Conservation (phyloP, 2,797 vertebrate species). For the Carduelis carduelis region DNA sequence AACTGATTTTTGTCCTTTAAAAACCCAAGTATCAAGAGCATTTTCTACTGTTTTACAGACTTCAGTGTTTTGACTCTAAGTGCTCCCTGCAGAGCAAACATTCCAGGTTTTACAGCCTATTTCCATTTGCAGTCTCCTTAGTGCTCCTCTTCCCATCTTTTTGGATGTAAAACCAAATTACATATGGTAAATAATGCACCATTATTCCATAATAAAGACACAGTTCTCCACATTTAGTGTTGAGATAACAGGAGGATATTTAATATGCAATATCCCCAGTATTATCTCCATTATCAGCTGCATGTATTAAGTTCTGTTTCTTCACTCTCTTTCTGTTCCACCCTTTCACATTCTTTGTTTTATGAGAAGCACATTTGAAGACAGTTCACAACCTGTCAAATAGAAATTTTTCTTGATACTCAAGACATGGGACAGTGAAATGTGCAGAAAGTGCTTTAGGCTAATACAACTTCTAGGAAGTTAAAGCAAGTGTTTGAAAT, state of each 20-base stretch:
- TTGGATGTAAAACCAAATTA: neutral
- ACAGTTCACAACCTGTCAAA: neutral
- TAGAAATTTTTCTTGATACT: neutral
- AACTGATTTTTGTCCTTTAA: neutral
- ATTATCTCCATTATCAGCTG: fast-evolving
- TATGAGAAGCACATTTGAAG: neutral
- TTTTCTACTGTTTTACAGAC: neutral
- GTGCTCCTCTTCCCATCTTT: neutral
- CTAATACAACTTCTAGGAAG: neutral
- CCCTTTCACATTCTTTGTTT: neutral
- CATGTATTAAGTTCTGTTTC: neutral
- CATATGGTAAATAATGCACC: neutral
- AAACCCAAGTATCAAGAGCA: neutral
- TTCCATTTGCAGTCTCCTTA: neutral
- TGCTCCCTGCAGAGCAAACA: neutral
- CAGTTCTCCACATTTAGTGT: neutral
- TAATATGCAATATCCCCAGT: neutral
- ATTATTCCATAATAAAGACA: neutral
- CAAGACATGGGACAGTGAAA: neutral
- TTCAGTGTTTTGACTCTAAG: neutral
- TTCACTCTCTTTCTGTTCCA: neutral
- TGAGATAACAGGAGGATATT: neutral
- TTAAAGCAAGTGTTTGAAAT: neutral
- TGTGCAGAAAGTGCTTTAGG: neutral
- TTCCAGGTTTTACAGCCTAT: neutral